phyloP scores from a whole-genome alignment of 2,797 vertebrate species.

The Cuniculus paca region DNA sequence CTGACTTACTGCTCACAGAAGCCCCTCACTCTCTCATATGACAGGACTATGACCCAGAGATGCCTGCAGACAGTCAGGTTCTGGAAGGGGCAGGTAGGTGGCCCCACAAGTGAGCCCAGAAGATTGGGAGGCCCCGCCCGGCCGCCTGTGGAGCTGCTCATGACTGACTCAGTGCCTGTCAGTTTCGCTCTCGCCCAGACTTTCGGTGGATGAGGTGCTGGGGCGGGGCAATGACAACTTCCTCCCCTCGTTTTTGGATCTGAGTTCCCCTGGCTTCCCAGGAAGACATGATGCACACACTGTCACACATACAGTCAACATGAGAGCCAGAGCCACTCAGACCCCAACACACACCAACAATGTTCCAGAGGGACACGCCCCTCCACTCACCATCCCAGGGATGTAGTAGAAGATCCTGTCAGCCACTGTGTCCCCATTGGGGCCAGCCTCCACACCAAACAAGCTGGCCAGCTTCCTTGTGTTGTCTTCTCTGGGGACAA shows the following conservation, averaged over 20 bases:
- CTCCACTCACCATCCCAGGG: slow-evolving; percentile 87
- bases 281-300: neutral
- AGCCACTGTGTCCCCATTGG: slow-evolving; percentile 81
- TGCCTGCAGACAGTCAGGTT: neutral
- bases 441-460: slow-evolving; percentile 84
- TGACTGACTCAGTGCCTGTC: slow-evolving; percentile 60
- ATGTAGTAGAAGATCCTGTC: slow-evolving; percentile 90
- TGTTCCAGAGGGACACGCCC: neutral
- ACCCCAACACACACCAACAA: neutral
- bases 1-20: neutral
- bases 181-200: slow-evolving; percentile 67
- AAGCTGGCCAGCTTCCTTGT: slow-evolving; percentile 87
- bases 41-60: neutral
- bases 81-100: neutral
- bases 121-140: neutral
- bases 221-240: slow-evolving; percentile 51
- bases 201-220: neutral
- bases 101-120: neutral
- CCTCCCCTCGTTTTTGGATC: neutral
- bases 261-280: neutral
- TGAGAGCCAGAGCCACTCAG: neutral
- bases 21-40: neutral
- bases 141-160: neutral
- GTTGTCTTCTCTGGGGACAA: slow-evolving; percentile 85
- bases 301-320: neutral